These are phyloP conservation scores for Harmothoe impar DNA, from an alignment of 2,888 invertebrate genomes.

Conservation along the genomic window DNA sequence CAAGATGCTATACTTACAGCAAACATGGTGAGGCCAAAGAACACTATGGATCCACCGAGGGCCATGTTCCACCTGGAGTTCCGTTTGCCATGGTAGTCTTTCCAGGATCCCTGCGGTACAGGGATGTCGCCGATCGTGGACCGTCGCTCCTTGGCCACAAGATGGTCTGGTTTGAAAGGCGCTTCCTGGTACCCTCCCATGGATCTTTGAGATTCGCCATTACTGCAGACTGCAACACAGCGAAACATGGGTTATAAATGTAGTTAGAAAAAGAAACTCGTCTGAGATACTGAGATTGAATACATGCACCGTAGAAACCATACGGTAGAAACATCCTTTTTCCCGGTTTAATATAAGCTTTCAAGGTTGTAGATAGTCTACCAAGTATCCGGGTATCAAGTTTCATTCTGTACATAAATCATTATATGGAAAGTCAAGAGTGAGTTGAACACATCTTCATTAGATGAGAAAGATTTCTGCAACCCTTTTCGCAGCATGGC, in stretches of 20 bases:
- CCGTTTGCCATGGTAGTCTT: constrained; percentile 41
- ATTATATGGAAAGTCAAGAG: not conserved
- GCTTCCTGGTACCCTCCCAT: not conserved
- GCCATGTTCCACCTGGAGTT: constrained; percentile 60
- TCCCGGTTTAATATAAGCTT: not conserved
- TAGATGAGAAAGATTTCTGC: too few relatives aligned
- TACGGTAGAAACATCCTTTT: not conserved
- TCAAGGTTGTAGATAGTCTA: not conserved
- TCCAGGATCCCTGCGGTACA: constrained; percentile 55
- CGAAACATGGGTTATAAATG: not conserved
- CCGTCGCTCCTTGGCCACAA: constrained; percentile 16
- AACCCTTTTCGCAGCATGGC: too few relatives aligned
- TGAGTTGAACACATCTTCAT: too few relatives aligned
- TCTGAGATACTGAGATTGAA: not conserved
- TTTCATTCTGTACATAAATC: not conserved
- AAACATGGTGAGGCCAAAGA: constrained; percentile 15
- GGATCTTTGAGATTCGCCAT: constrained; percentile 1
- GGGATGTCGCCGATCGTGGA: constrained; percentile 55
- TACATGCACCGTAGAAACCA: not conserved
- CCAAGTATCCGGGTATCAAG: not conserved
- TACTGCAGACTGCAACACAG: constrained; percentile 17
- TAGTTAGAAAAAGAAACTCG: not conserved
- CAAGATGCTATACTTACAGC: constrained; percentile 46
- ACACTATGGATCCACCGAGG: not conserved
- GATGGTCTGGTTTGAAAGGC: constrained; percentile 28